Base-by-base conservation (phyloP, 1,140 invertebrate genomes). In the Drosophila truncata region DNA sequence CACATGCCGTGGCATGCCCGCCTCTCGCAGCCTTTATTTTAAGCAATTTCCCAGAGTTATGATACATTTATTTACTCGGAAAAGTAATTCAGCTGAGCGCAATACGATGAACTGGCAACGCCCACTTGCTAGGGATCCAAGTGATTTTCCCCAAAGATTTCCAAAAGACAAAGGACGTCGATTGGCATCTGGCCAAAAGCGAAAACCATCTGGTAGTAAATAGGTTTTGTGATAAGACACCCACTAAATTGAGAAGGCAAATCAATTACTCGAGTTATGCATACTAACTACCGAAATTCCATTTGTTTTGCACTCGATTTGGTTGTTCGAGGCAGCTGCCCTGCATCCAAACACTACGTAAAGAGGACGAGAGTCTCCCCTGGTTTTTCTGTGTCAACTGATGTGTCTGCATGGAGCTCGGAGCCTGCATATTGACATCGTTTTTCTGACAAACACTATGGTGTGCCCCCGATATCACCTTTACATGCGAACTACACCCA, bases 361-460 rank as follows among this genome's bases (percentile, higher is more conserved):
- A 50, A 71, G 16, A 41, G 46, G 54, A 9, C 23, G 46, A 47
- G 35, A 20, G 37, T 29, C 69, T 42, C 57, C 61, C 42, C 47
- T 49, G 23, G 60, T 65, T 69, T 69, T 88, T 88, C 76, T 88
- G 59, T 83, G 83, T 88, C 84, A 86, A 80, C 85, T 73, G 61
- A 59, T 55, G 44, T 47, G 69, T 54, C 79, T 77, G 66, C 49
- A 58, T 80, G 57, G 47, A 49, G 64, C 57, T 57, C 18, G 23
- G 13, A 52, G 71, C 65, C 11, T 58, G 63, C 83, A 83, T 88
- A 86, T 88, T 87, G 83, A 86, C 83, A 86, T 86, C 63, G 50
- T 86, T 86, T 86, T 85, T 86, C 83, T 73, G 82, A 82, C 82
- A 86, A 78, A 85, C 82, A 71, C 67, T 46, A 60, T 61, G 31